A percentile compares a stretch with the other conserved stretches of the same genome.
Evolutionary conservation across 2,113 vertebrate genomes (phyloP).

Genomic region (Oryzias curvinotus): DNA sequence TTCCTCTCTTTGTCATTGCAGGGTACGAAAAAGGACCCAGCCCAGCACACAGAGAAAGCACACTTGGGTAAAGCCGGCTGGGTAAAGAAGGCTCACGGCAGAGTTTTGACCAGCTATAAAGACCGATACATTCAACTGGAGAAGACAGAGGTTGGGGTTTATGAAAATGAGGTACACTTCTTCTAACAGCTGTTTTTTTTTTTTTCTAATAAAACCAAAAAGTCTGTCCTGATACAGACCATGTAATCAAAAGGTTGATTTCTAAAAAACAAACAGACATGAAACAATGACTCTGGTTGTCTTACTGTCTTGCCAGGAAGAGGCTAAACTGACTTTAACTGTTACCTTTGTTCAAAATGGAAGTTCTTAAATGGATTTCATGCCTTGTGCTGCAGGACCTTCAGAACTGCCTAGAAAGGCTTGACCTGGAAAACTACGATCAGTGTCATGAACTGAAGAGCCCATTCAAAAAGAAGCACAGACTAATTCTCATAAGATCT

Average conservation of each 20-base stretch:
- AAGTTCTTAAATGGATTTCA: not conserved
- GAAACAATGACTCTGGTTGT: not conserved
- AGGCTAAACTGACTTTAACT: too few species aligned
- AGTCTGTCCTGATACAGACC: not conserved
- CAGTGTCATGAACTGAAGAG: slow-evolving; percentile 89
- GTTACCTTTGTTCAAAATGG: not conserved
- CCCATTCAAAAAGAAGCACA: slow-evolving; percentile 86
- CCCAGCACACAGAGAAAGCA: slow-evolving; percentile 71
- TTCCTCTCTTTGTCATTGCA: slow-evolving; percentile 47
- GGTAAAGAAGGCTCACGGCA: slow-evolving; percentile 89
- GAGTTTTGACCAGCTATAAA: slow-evolving; percentile 86
- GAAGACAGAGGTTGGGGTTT: slow-evolving; percentile 84
- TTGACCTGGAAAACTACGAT: slow-evolving; percentile 91
- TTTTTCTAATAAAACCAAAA: not conserved
- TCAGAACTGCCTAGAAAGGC: slow-evolving; percentile 86
- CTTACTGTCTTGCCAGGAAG: too few species aligned
- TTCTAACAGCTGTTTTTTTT: not conserved
- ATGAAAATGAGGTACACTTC: slow-evolving; percentile 81
- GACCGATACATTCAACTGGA: slow-evolving; percentile 90
- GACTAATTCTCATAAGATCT: slow-evolving; percentile 85
- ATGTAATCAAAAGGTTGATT: not conserved
- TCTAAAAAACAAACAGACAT: not conserved
- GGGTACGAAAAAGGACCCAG: slow-evolving; percentile 79
- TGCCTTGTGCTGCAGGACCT: slow-evolving; percentile 78
- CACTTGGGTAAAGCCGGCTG: slow-evolving; percentile 85